Evolutionary conservation across 92 coral and sea anemone species (phyloP).

Genomic region (Parazoanthus darwini): DNA sequence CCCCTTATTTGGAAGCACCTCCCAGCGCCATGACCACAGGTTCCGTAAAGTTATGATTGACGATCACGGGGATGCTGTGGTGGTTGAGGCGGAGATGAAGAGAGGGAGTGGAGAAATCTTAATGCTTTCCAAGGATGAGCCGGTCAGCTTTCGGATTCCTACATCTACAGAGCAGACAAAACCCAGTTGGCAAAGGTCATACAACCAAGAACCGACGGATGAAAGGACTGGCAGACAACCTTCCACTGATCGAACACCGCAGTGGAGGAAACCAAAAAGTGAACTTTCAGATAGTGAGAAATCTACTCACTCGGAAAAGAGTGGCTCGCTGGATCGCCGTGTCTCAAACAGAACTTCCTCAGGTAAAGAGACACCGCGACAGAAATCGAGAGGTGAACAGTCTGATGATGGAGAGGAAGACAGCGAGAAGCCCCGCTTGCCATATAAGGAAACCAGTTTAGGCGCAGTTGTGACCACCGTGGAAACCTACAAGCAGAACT

Average conservation of each 20-base stretch:
- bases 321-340: constrained; percentile 12
- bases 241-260: constrained; percentile 24
- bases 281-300: constrained; percentile 37
- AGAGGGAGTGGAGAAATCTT: constrained; percentile 61
- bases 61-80: constrained; percentile 56
- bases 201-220: constrained; percentile 31
- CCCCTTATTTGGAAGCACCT: constrained; percentile 82
- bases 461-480: constrained; percentile 94
- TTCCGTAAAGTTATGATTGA: constrained; percentile 64
- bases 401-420: constrained; percentile 53
- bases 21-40: constrained; percentile 73
- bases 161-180: neutral
- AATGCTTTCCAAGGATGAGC: constrained; percentile 10
- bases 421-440: constrained; percentile 58
- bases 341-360: constrained; percentile 7
- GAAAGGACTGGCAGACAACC: constrained; percentile 21
- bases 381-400: constrained; percentile 47
- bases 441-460: constrained; percentile 95
- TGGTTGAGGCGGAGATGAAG: constrained; percentile 51
- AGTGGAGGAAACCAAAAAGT: constrained; percentile 16
- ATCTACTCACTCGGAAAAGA: constrained; percentile 27
- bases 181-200: constrained; percentile 17
- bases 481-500: constrained; percentile 86
- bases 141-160: constrained; percentile 23
- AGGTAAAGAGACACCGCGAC: constrained; percentile 48